A percentile compares a stretch with the other conserved stretches of the same genome.
Conservation (phyloP, 2,888 invertebrate genomes). For the Catocala fraxini region DNA sequence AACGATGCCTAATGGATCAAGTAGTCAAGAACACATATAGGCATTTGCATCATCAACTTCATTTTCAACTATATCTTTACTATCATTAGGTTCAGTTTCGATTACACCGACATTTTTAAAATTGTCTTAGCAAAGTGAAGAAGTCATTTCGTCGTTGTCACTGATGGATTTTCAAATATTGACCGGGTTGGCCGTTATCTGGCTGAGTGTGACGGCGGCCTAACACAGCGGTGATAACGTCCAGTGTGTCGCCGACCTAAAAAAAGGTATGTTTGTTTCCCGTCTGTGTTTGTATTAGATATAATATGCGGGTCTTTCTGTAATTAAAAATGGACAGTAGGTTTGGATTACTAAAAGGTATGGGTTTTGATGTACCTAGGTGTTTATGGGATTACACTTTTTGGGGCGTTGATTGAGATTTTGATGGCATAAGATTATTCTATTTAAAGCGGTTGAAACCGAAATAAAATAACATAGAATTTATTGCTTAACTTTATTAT, state of each 20-base stretch:
- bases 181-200: conserved; percentile 81
- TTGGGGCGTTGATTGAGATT: background rate
- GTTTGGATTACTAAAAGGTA: conserved; percentile 48
- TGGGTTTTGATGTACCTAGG: conserved; percentile 13
- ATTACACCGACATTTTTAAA: conserved; percentile 36
- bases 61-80: conserved; percentile 49
- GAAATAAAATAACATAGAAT: no score
- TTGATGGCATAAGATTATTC: no score
- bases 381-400: background rate
- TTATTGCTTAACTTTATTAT: no score
- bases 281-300: conserved; percentile 72
- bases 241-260: conserved; percentile 70
- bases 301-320: conserved; percentile 71
- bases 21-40: conserved; percentile 54
- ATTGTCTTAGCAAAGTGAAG: conserved; percentile 77
- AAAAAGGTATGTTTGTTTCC: conserved; percentile 72
- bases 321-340: conserved; percentile 70
- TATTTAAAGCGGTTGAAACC: no score
- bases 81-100: conserved; percentile 45
- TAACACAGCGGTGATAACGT: conserved; percentile 72
- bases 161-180: conserved; percentile 86
- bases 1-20: conserved; percentile 74
- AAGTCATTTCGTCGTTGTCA: conserved; percentile 78
- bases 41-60: conserved; percentile 16
- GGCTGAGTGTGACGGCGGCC: conserved; percentile 71